phyloP scores from a whole-genome alignment of 2,888 invertebrate species.

The Drosophila paracracens region DNA sequence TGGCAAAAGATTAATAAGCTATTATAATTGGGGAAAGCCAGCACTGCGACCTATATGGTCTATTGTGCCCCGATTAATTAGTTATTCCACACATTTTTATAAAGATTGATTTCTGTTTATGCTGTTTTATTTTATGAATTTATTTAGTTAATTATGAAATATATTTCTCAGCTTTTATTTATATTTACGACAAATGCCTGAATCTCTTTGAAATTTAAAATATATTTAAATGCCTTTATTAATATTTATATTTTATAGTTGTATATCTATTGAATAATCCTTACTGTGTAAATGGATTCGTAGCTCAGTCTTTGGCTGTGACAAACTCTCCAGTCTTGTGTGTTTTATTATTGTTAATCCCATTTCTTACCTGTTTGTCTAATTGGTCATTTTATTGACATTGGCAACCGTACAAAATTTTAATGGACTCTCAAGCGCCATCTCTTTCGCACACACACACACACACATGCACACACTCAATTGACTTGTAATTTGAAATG shows the following conservation, averaged over 20 bases:
- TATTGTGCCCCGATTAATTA: background rate
- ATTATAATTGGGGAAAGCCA: background rate
- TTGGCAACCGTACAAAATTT: conserved; percentile 9
- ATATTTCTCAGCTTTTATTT: too few relatives aligned
- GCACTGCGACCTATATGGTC: too few relatives aligned
- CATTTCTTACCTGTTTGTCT: background rate
- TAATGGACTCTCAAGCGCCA: conserved; percentile 9
- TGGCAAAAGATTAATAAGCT: fast-evolving
- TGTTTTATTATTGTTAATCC: background rate
- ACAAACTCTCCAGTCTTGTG: background rate
- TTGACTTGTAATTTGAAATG: conserved; percentile 57
- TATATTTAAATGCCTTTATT: background rate
- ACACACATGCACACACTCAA: conserved; percentile 10
- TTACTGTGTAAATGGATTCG: background rate
- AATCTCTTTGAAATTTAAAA: background rate
- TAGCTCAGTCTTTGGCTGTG: background rate
- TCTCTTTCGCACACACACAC: background rate
- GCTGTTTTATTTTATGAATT: background rate
- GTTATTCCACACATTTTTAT: background rate
- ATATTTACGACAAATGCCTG: background rate
- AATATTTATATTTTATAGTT: background rate
- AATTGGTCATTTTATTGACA: conserved; percentile 1
- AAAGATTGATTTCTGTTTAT: background rate
- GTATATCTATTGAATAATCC: background rate
- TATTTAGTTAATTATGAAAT: too few relatives aligned